Base-by-base conservation (phyloP, 2,888 invertebrate genomes). In the Neoaliturus tenellus region DNA sequence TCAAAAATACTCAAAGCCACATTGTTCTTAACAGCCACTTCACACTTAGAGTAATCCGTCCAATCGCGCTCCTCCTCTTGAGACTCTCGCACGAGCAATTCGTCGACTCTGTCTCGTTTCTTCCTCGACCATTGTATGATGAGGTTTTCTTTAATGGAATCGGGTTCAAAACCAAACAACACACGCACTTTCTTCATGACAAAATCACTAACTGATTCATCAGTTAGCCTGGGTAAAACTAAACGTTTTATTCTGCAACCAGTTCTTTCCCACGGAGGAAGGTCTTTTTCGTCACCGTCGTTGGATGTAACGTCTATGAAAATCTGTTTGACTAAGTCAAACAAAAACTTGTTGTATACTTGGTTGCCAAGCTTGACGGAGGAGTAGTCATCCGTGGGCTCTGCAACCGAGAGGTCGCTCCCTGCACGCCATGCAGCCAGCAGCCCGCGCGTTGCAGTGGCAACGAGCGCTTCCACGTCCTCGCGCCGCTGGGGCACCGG, bases 1-100 rank as follows among this genome's bases (percentile, higher is more conserved):
- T 82, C 82, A n/a, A 71, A 71, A 35, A 82, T 73, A 82, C 55
- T 73, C 25, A 82, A 55, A 35, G 94, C 92, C 23, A 93, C 89
- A 87, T 92, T 91, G 87, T 93, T 93, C 88, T 95, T 94, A 28
- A 96, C 94, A 48, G 93, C 92, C 25, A 93, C 90, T 89, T 96
- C 95, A 88, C 96, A 95, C 73, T 92, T 90, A 89, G 95, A 94
- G 88, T 95, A 96, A 89, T 94, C 94, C 0, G 94, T 93, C 96
- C 96, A 96, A 86, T 93, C 93, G 17, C 92, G 91, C 89, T 96
- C 95, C 88, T 96, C 95, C 80, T 93, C 93, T 87, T 93, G 94
- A 78, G 94, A 92, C 89, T 96, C 96, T 83, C 93, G 91, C 39
- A 95, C 93, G 82, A 96, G 91, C 83, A 95, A 92, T 88, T 94